Evolutionary conservation across 92 coral and sea anemone genomes (phyloP).

Genomic region (Porites divaricata): DNA sequence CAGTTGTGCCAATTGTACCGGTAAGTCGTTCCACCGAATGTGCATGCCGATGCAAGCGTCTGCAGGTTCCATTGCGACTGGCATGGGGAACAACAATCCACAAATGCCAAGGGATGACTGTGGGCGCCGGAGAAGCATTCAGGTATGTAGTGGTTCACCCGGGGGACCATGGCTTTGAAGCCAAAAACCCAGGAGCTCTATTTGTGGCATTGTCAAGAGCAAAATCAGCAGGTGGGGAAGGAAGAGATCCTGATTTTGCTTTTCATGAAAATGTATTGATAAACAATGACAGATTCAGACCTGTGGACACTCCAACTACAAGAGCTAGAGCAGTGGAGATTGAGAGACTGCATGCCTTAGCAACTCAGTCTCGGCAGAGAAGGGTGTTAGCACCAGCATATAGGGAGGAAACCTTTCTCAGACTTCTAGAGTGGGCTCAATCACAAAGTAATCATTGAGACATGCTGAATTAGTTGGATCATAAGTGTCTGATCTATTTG

Average conservation of each 20-base stretch:
- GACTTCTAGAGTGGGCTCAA: no score
- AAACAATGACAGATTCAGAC: slow-evolving; percentile 7
- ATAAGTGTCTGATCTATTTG: no score
- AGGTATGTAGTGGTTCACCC: slow-evolving; percentile 36
- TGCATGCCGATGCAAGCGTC: not conserved
- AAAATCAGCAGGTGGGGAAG: slow-evolving; percentile 44
- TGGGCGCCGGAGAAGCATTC: slow-evolving; percentile 48
- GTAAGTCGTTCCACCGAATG: slow-evolving; percentile 23
- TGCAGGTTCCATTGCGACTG: not conserved
- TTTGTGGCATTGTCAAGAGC: slow-evolving; percentile 49
- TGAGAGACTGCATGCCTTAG: no score
- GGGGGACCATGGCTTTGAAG: slow-evolving; percentile 37
- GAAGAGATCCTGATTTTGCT: slow-evolving; percentile 52
- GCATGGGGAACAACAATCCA: not conserved
- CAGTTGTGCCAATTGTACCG: slow-evolving; percentile 51
- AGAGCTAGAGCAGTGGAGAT: not conserved
- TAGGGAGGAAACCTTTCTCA: no score
- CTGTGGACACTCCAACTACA: slow-evolving; percentile 46
- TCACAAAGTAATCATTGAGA: no score
- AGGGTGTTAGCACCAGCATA: no score
- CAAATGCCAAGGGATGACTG: slow-evolving; percentile 22
- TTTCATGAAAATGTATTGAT: not conserved
- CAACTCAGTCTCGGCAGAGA: no score
- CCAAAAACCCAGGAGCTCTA: slow-evolving; percentile 49
- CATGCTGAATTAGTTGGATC: no score